phyloP scores from a whole-genome alignment of 2,113 vertebrate genomes.

The Leptodactylus fuscus region DNA sequence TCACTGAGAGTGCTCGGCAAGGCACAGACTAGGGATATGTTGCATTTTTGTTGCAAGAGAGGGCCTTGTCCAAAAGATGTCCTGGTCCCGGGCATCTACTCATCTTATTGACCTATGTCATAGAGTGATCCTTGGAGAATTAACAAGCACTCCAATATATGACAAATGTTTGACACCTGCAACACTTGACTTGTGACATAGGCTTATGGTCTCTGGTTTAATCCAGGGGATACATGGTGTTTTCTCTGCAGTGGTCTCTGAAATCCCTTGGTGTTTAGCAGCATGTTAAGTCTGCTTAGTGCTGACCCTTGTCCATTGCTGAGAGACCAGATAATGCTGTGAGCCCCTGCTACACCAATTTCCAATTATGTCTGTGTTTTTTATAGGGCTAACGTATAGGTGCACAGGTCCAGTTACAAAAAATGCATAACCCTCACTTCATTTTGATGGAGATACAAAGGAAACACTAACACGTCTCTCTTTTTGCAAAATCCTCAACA shows the following conservation, averaged over 20 bases:
- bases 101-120: neutral
- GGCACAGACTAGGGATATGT: no score
- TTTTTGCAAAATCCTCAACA: no score
- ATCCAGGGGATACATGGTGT: neutral
- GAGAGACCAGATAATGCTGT: neutral
- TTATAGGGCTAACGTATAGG: no score
- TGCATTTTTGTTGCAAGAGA: no score
- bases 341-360: neutral
- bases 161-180: conserved; percentile 11
- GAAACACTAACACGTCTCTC: no score
- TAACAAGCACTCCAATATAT: neutral
- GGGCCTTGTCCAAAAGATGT: no score
- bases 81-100: no score
- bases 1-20: no score
- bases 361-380: no score
- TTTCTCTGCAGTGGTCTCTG: neutral
- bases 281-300: neutral
- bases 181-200: conserved; percentile 24
- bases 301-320: neutral
- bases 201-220: conserved; percentile 18
- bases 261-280: neutral
- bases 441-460: no score
- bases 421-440: no score
- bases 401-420: no score
- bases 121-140: neutral